Evolutionary conservation across 2,888 invertebrate species (phyloP), one percentile per base, ranked within the genome.

Genomic region (Brassicogethes aeneus): DNA sequence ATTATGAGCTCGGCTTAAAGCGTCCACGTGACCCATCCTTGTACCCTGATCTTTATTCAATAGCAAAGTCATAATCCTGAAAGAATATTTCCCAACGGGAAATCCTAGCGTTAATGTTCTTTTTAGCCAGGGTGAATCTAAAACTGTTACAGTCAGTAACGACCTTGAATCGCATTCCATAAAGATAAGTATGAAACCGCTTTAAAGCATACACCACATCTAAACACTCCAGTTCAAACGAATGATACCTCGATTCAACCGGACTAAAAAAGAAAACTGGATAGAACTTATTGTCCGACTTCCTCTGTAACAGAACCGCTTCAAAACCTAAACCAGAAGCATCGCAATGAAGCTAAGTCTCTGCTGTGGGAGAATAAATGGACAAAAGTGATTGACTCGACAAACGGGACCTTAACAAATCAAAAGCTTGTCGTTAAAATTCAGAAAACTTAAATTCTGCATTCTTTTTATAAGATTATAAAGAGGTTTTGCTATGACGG

Each of bases 1-100:
- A 16, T 35, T 35, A 12, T 35, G 36, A 10, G 36, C 36, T 5
- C 36, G 36, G 36, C 36, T 35, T 15, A 35, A 16, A 8, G 36
- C 36, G 15, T 35, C 36, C 10, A 15, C 36, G 15, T 35, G 36
- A 3, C 5, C 3, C 36, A 35, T 35, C 15, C 12, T n/a, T n/a
- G 5, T 35, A 7, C n/a, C 5, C 36, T 35, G 13, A 5, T 8
- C 36, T 14, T 10, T 35, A 16, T 10, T 15, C 16, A 35, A 35
- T 35, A 15, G 13, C 15, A 35, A 13, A 35, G 5, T 10, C 8
- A 16, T 35, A 35, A 15, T 35, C 12, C 10, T 23, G 23, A 10
- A 23, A 10, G 23, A 23, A 23, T 23, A 23, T 7, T 23, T 5
- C 5, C 23, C 23, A 23, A 23, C 23, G 23, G 5, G 23, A 5